phyloP scores from a whole-genome alignment of 2,797 vertebrate species.

The Sebastes taczanowskii region DNA sequence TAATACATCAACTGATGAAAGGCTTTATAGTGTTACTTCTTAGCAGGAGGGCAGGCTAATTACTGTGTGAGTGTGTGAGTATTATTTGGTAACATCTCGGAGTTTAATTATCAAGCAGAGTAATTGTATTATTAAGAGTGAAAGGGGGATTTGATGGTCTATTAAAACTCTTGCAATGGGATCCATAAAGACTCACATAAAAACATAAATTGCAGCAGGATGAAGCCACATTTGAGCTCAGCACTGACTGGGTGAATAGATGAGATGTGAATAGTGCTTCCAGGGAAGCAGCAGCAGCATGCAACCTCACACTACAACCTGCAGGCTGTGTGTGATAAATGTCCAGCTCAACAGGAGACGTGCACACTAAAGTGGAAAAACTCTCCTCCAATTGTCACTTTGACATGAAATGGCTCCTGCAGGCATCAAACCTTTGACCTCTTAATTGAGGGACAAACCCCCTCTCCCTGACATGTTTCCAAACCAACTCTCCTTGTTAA shows the following conservation, averaged over 20 bases:
- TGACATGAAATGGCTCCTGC: background rate
- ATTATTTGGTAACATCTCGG: background rate
- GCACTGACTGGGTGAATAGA: background rate
- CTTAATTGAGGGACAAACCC: background rate
- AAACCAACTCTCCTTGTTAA: background rate
- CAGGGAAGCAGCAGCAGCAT: background rate
- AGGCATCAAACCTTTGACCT: background rate
- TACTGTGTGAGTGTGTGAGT: background rate
- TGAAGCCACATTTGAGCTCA: background rate
- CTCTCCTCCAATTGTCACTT: background rate
- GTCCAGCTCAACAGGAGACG: conserved; percentile 1
- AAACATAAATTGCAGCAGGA: background rate
- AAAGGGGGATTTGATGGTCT: background rate
- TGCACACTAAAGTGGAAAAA: background rate
- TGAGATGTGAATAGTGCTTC: background rate
- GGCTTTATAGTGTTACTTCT: background rate
- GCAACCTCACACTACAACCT: conserved; percentile 10
- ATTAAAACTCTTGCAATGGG: background rate
- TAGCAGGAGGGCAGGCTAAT: background rate
- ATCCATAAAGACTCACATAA: background rate
- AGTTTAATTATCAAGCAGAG: background rate
- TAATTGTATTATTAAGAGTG: background rate
- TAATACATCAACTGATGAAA: background rate
- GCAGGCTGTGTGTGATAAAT: background rate
- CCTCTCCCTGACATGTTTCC: background rate